These are phyloP conservation scores for Eupithecia pulchellata DNA, from an alignment of 2,888 invertebrate genomes.

Conservation along the genomic window DNA sequence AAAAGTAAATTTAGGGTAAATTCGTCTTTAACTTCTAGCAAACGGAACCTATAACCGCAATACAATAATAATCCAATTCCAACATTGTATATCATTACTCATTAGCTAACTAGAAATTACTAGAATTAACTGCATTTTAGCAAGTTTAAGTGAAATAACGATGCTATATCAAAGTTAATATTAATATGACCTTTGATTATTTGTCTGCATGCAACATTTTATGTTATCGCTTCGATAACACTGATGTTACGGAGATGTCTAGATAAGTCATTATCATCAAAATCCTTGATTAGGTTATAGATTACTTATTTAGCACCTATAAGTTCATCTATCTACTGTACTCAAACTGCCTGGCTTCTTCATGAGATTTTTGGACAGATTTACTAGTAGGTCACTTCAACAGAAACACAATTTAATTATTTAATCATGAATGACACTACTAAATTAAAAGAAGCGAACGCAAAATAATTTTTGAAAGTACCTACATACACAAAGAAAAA, in stretches of 20 bases:
- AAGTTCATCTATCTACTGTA: too few species aligned
- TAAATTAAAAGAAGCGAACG: too few species aligned
- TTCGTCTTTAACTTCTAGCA: background rate
- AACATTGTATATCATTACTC: background rate
- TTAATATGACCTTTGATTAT: slow-evolving; percentile 23
- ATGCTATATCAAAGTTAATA: slow-evolving; percentile 13
- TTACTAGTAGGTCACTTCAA: too few species aligned
- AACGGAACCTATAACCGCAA: background rate
- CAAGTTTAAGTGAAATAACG: slow-evolving; percentile 13
- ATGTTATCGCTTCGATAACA: slow-evolving; percentile 5
- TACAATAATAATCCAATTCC: background rate
- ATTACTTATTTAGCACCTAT: too few species aligned
- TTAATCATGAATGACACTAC: too few species aligned
- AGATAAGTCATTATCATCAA: background rate
- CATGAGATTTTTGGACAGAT: too few species aligned
- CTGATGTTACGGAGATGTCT: slow-evolving; percentile 33
- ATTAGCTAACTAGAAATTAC: slow-evolving; percentile 3
- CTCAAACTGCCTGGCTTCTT: too few species aligned
- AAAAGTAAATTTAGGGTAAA: background rate
- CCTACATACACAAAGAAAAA: too few species aligned
- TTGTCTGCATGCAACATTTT: slow-evolving; percentile 8
- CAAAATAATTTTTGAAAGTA: too few species aligned
- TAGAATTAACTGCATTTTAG: background rate
- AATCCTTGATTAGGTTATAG: background rate
- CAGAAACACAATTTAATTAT: too few species aligned